Percentiles rank a stretch among this genome's conserved stretches.
These are phyloP conservation scores for Oryctolagus cuniculus DNA, from an alignment of 2,113 vertebrate genomes.

Conservation along the genomic window DNA sequence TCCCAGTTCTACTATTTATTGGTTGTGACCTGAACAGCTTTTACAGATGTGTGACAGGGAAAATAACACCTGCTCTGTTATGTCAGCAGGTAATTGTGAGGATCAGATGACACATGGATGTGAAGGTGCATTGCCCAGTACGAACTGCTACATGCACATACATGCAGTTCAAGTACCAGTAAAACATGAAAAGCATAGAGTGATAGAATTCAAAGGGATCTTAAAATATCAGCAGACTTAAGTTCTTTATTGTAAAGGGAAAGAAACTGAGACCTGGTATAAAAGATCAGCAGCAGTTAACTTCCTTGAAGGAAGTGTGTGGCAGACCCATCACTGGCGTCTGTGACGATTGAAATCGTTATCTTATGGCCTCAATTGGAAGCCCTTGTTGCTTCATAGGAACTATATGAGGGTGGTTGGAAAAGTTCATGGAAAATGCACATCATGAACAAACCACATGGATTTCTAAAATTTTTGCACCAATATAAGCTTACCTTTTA, in stretches of 20 bases:
- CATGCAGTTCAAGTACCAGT: neutral
- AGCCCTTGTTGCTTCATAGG: neutral
- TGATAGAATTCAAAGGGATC: neutral
- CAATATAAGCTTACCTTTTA: no score
- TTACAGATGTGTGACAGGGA: neutral
- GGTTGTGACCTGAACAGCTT: neutral
- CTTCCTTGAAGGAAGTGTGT: constrained; percentile 14
- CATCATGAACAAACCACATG: no score
- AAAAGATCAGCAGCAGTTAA: constrained; percentile 32
- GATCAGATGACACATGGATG: neutral
- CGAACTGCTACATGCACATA: neutral
- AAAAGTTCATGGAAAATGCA: no score
- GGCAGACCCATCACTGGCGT: constrained; percentile 37
- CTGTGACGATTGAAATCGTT: neutral
- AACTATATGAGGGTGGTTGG: neutral
- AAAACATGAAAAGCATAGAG: neutral
- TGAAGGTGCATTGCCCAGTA: neutral
- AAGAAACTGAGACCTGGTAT: constrained; percentile 12
- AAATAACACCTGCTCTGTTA: neutral
- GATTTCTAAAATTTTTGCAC: no score
- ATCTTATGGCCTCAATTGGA: neutral
- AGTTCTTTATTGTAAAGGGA: constrained; percentile 48
- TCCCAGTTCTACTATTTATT: neutral
- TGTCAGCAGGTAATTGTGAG: neutral
- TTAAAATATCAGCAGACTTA: neutral